These are phyloP conservation scores for Isotomurus palustris DNA, from an alignment of 2,888 invertebrate genomes.

Conservation along the genomic window DNA sequence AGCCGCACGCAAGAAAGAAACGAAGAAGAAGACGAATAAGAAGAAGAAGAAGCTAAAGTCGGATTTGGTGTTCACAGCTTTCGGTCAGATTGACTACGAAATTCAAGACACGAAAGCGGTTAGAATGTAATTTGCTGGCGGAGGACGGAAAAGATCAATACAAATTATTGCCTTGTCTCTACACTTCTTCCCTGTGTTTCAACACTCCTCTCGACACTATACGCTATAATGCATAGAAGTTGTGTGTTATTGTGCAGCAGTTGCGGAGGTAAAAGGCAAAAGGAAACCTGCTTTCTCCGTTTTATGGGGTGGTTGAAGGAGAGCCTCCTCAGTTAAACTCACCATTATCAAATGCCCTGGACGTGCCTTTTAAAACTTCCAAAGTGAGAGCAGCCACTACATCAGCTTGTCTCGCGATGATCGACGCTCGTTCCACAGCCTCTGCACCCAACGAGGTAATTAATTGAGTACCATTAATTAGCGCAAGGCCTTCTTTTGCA, in stretches of 20 bases:
- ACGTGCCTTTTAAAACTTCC: constrained; percentile 63
- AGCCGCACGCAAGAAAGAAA: background rate
- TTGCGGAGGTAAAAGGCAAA: no score
- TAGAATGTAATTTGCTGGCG: no score
- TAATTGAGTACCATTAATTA: constrained; percentile 65
- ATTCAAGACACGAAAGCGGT: background rate
- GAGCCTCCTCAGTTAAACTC: no score
- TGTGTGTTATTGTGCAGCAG: no score
- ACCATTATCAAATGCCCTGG: constrained; percentile 61
- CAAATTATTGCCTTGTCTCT: no score
- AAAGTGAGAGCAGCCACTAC: constrained; percentile 61
- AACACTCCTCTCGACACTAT: no score
- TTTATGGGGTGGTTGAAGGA: no score
- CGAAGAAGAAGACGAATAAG: background rate
- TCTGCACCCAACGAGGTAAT: constrained; percentile 63
- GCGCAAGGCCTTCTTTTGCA: constrained; percentile 62
- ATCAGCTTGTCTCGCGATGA: constrained; percentile 61
- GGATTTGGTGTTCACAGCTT: background rate
- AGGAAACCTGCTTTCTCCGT: no score
- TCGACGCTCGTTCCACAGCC: constrained; percentile 59
- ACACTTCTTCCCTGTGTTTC: no score
- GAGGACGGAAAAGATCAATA: background rate
- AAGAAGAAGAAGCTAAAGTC: no score
- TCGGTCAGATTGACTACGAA: background rate
- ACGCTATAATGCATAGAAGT: no score